These are phyloP conservation scores for Epinephelus coioides DNA, from an alignment of 2,797 vertebrate species.

Conservation along the genomic window DNA sequence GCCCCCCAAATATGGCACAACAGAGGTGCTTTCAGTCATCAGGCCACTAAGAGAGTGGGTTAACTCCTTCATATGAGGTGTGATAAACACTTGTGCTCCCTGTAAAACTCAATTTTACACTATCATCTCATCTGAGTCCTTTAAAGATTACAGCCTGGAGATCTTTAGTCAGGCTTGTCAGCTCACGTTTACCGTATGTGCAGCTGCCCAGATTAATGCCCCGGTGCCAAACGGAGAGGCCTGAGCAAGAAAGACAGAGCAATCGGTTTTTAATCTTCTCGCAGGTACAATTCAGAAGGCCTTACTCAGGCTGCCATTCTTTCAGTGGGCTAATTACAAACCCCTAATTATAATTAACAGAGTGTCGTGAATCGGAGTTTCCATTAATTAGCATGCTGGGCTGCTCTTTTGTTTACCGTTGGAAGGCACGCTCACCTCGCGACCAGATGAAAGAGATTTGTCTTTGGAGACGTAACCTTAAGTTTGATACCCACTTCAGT, in stretches of 20 bases:
- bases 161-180: constrained; percentile 81
- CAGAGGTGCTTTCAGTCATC: constrained; percentile 16
- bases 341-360: constrained; percentile 82
- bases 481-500: constrained; percentile 50
- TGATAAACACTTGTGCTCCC: constrained; percentile 55
- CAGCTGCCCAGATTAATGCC: constrained; percentile 72
- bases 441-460: constrained; percentile 66
- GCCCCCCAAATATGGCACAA: neutral
- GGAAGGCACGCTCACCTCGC: constrained; percentile 56
- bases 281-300: constrained; percentile 77
- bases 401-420: constrained; percentile 75
- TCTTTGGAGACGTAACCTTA: constrained; percentile 66
- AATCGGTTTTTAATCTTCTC: constrained; percentile 73
- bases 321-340: constrained; percentile 78
- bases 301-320: constrained; percentile 77
- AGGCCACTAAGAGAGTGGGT: constrained; percentile 18
- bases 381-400: constrained; percentile 76
- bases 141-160: constrained; percentile 75
- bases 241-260: constrained; percentile 60
- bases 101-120: constrained; percentile 78
- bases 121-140: constrained; percentile 73
- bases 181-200: constrained; percentile 71
- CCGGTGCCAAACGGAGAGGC: constrained; percentile 43
- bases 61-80: constrained; percentile 21
- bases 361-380: constrained; percentile 67